Evolutionary conservation across 1,140 invertebrate genomes (phyloP).

Genomic region (Pseudomyrmex dendroicus): DNA sequence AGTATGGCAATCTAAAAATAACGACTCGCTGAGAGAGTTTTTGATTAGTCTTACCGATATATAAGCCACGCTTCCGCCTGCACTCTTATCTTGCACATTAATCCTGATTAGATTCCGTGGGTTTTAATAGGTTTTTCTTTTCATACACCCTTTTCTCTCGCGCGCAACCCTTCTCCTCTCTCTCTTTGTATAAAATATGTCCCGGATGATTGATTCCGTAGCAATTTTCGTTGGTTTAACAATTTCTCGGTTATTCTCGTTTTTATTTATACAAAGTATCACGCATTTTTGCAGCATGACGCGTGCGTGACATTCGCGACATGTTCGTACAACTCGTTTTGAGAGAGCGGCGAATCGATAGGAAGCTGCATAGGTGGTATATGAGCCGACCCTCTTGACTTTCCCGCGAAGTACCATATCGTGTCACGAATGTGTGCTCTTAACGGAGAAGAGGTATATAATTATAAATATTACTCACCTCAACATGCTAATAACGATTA

Average conservation of each 20-base stretch:
- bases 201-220: background rate
- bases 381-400: conserved; percentile 25
- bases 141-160: background rate
- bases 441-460: conserved; percentile 44
- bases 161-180: background rate
- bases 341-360: conserved; percentile 62
- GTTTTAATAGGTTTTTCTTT: background rate
- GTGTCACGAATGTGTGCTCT: conserved; percentile 55
- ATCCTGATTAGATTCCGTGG: background rate
- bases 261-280: conserved; percentile 25
- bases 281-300: conserved; percentile 49
- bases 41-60: conserved; percentile 46
- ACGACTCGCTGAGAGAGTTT: conserved; percentile 8
- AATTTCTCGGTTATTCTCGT: conserved; percentile 16
- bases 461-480: conserved; percentile 65
- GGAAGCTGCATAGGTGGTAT: conserved; percentile 10
- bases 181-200: background rate
- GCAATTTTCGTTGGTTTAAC: conserved; percentile 18
- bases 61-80: conserved; percentile 8
- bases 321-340: conserved; percentile 63
- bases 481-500: conserved; percentile 64
- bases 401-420: conserved; percentile 51
- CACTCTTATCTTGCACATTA: conserved; percentile 19
- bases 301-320: conserved; percentile 38
- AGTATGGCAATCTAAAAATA: conserved; percentile 45